phyloP scores from a whole-genome alignment of 2,797 vertebrate genomes.

The Sebastes iracundus region DNA sequence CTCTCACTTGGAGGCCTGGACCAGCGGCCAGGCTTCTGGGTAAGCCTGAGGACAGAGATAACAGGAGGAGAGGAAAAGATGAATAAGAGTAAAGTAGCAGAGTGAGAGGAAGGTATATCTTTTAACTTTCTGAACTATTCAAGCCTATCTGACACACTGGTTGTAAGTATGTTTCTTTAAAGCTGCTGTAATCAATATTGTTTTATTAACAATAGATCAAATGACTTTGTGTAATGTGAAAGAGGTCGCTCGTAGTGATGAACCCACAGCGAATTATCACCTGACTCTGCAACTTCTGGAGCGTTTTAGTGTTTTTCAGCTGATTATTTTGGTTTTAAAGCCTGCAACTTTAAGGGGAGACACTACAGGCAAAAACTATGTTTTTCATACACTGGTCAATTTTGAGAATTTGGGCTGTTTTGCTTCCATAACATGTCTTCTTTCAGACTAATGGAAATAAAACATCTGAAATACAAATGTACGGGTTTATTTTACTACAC shows the following conservation, averaged over 20 bases:
- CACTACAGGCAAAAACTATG: too few relatives aligned
- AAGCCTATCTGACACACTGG: not conserved
- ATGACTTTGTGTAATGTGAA: not conserved
- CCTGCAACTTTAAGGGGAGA: not conserved
- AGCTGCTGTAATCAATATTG: not conserved
- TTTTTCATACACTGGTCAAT: too few relatives aligned
- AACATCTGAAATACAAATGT: too few relatives aligned
- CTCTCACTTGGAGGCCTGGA: constrained; percentile 35
- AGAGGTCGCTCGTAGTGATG: not conserved
- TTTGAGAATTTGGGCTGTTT: too few relatives aligned
- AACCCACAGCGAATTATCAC: not conserved
- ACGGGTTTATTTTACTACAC: too few relatives aligned
- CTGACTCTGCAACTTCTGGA: not conserved
- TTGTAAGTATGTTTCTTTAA: not conserved
- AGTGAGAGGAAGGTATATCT: not conserved
- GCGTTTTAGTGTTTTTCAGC: not conserved
- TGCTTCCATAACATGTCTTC: too few relatives aligned
- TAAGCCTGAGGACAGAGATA: constrained; percentile 47
- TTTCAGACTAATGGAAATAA: too few relatives aligned
- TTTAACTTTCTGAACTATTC: not conserved
- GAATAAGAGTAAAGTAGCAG: not conserved
- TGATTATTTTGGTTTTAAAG: not conserved
- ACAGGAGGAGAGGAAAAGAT: not conserved
- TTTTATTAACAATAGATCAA: not conserved
- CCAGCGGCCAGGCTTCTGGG: constrained; percentile 48